Percentiles rank a stretch among this genome's conserved stretches.
Conservation (phyloP, 1,140 invertebrate species). For the Leptopilina clavipes region DNA sequence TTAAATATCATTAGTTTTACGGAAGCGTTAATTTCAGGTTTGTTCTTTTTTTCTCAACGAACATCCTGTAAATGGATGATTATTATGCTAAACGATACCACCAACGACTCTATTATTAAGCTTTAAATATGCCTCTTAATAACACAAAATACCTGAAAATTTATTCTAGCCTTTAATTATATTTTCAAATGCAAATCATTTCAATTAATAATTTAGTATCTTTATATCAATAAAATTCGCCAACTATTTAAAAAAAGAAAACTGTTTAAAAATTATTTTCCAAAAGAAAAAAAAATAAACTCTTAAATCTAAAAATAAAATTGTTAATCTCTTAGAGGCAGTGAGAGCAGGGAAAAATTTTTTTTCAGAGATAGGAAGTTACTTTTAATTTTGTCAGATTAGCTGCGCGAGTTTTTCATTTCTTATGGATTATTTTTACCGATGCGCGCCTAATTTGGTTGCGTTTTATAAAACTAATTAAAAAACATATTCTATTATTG, state of each 20-base stretch:
- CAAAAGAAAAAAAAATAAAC: too few relatives aligned
- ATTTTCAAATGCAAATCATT: neutral
- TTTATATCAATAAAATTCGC: too few relatives aligned
- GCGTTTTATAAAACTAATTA: neutral
- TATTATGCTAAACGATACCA: conserved; percentile 3
- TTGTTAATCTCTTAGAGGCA: too few relatives aligned
- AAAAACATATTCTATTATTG: neutral
- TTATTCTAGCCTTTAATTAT: neutral
- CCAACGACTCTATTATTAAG: neutral
- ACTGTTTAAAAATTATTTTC: too few relatives aligned
- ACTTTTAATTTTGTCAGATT: neutral
- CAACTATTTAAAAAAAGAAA: too few relatives aligned
- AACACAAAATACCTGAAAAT: neutral
- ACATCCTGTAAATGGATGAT: neutral
- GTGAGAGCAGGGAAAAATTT: neutral
- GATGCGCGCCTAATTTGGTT: neutral
- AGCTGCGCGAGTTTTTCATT: neutral
- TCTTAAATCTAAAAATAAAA: too few relatives aligned
- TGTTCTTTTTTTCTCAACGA: neutral
- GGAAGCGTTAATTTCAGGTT: neutral
- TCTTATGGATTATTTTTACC: conserved; percentile 1
- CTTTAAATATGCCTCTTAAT: neutral
- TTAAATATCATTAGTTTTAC: neutral
- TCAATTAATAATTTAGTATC: too few relatives aligned
- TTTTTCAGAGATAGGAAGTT: neutral